Evolutionary conservation across 2,797 vertebrate genomes (phyloP).

Genomic region (Hypotaenidia philippensis): DNA sequence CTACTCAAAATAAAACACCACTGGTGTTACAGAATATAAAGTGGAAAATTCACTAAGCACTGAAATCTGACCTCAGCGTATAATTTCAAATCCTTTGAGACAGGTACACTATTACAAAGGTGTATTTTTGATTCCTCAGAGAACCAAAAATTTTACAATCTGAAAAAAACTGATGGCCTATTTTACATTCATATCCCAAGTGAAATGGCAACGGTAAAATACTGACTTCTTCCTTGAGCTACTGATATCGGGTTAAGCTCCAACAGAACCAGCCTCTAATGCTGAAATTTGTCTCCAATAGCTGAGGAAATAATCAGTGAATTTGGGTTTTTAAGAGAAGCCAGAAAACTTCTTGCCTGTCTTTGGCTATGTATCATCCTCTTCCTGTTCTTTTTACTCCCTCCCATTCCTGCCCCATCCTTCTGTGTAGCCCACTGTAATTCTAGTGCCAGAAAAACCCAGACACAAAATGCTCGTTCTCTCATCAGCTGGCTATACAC

Average conservation of each 20-base stretch:
- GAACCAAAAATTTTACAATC: not conserved
- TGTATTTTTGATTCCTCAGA: not conserved
- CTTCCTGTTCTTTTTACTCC: not conserved
- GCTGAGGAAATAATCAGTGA: not conserved
- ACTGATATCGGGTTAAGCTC: not conserved
- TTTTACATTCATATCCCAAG: not conserved
- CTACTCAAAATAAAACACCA: not conserved
- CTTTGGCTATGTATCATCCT: not conserved
- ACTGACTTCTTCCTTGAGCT: not conserved
- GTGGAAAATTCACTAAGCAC: not conserved
- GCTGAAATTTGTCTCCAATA: not conserved
- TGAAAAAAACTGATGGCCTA: not conserved
- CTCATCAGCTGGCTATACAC: not conserved
- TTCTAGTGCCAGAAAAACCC: not conserved
- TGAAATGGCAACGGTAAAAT: not conserved
- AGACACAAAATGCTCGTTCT: not conserved
- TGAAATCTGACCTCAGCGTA: not conserved
- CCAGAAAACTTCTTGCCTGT: not conserved
- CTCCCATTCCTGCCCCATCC: not conserved
- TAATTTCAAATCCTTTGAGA: not conserved
- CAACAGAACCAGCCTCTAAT: not conserved
- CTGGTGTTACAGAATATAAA: not conserved
- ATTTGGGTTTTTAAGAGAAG: not conserved
- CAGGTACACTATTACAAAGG: not conserved
- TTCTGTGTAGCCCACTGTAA: not conserved